Percentiles rank a stretch among this genome's conserved stretches.
Evolutionary conservation across 2,113 vertebrate genomes (phyloP).

Genomic region (Burhinus bistriatus): DNA sequence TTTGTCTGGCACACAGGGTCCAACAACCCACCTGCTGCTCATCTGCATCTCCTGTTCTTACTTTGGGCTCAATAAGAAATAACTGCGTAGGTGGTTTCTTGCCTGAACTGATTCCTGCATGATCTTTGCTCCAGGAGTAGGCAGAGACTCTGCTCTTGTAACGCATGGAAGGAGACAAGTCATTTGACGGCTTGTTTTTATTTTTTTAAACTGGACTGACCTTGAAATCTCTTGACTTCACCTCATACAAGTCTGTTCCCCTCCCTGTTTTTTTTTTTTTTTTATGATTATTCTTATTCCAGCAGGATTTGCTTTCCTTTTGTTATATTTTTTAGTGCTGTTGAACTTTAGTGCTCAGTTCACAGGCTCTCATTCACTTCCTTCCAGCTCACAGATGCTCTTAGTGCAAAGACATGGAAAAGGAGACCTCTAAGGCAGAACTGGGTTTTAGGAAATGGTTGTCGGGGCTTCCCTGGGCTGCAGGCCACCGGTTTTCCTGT

Average conservation of each 20-base stretch:
- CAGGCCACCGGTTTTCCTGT: neutral
- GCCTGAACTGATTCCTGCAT: neutral
- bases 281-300: neutral
- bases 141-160: neutral
- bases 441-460: neutral
- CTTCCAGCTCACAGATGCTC: neutral
- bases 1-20: neutral
- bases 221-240: neutral
- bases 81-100: neutral
- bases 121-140: neutral
- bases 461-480: neutral
- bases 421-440: neutral
- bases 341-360: neutral
- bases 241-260: neutral
- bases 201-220: neutral
- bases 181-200: neutral
- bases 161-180: neutral
- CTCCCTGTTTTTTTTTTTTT: neutral
- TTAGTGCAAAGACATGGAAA: neutral
- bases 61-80: neutral
- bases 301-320: neutral
- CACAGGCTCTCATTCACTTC: neutral
- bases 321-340: neutral
- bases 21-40: neutral
- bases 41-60: neutral